A percentile compares a stretch with the other conserved stretches of the same genome.
Conservation (phyloP, 2,797 vertebrate species). For the Sebastes hopkinsi region DNA sequence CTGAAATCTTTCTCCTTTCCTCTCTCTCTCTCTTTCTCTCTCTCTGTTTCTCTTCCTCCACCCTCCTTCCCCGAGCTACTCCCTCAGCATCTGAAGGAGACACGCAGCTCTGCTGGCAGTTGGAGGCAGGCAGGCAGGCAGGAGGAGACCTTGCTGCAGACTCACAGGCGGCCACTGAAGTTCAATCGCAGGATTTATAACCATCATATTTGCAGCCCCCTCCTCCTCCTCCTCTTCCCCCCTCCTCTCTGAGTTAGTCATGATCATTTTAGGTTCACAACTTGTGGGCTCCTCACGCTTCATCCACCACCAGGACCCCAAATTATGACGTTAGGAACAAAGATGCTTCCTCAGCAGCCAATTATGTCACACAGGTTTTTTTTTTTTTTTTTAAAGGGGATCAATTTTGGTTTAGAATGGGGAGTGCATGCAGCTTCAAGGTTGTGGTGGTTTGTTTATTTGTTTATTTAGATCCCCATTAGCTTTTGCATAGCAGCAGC, state of each 20-base stretch:
- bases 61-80: slow-evolving; percentile 40
- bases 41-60: background rate
- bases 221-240: background rate
- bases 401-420: background rate
- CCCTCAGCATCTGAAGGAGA: slow-evolving; percentile 47
- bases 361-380: slow-evolving; percentile 39
- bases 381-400: background rate
- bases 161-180: slow-evolving; percentile 44
- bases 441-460: background rate
- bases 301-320: slow-evolving; percentile 3
- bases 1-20: slow-evolving; percentile 69
- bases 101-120: slow-evolving; percentile 18
- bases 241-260: background rate
- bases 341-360: slow-evolving; percentile 52
- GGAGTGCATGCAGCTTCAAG: background rate
- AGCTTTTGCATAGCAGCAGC: too few species aligned
- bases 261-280: slow-evolving; percentile 60
- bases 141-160: slow-evolving; percentile 32
- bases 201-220: slow-evolving; percentile 23
- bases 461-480: too few species aligned
- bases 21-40: background rate
- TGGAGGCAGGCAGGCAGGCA: slow-evolving; percentile 7
- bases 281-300: slow-evolving; percentile 22
- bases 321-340: slow-evolving; percentile 46
- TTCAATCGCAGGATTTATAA: slow-evolving; percentile 50